These are phyloP conservation scores for Antheraea pernyi DNA, from an alignment of 1,140 invertebrate species.

Conservation along the genomic window DNA sequence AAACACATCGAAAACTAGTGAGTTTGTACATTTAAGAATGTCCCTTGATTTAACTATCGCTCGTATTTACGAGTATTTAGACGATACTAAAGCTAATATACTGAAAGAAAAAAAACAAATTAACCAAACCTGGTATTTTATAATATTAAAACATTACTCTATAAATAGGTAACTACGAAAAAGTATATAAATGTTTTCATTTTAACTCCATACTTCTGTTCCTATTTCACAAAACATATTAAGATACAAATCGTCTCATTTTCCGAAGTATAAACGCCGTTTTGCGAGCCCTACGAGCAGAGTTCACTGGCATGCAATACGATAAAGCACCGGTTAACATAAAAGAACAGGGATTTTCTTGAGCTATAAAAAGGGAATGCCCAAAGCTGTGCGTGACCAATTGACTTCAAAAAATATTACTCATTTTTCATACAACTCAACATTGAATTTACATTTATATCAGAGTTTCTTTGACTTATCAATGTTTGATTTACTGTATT, in stretches of 20 bases:
- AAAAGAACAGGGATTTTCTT: slow-evolving; percentile 63
- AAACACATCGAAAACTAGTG: too few relatives aligned
- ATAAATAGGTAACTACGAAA: too few relatives aligned
- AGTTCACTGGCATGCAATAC: slow-evolving; percentile 60
- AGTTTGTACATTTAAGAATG: too few relatives aligned
- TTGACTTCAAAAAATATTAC: slow-evolving; percentile 37
- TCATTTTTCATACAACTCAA: not conserved
- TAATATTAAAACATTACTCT: too few relatives aligned
- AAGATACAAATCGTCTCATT: slow-evolving; percentile 9
- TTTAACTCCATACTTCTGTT: not conserved
- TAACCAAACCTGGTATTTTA: too few relatives aligned
- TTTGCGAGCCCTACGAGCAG: slow-evolving; percentile 41
- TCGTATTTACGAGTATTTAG: too few relatives aligned
- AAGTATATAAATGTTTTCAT: too few relatives aligned
- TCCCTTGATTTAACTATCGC: too few relatives aligned
- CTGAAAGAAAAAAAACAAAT: too few relatives aligned
- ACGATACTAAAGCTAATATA: too few relatives aligned
- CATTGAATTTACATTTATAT: not conserved
- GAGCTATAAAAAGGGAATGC: slow-evolving; percentile 61
- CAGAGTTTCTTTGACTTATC: too few relatives aligned
- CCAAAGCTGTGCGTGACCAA: slow-evolving; percentile 63
- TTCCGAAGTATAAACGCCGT: slow-evolving; percentile 18
- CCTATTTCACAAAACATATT: slow-evolving; percentile 10
- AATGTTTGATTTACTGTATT: too few relatives aligned
- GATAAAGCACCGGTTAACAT: slow-evolving; percentile 69